Conservation (phyloP, 2,888 invertebrate species). For the Tenthredo notha region DNA sequence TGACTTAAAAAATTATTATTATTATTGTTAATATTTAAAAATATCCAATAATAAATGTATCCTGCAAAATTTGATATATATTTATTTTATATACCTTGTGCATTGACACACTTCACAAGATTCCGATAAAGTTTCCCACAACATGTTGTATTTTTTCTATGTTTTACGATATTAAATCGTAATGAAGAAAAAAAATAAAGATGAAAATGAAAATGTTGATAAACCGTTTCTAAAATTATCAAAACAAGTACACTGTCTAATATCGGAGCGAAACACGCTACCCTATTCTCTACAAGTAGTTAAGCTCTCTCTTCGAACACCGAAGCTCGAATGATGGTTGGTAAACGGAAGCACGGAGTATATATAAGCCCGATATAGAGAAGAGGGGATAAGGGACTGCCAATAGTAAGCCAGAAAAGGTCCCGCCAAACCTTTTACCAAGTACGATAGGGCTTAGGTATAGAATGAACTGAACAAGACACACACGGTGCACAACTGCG, state of each 20-base stretch:
- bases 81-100: constrained; percentile 74
- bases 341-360: constrained; percentile 57
- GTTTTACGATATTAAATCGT: not conserved
- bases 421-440: constrained; percentile 67
- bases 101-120: constrained; percentile 78
- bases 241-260: not conserved
- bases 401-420: constrained; percentile 63
- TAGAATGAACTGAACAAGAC: constrained; percentile 21
- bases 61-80: not conserved
- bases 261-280: not conserved
- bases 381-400: constrained; percentile 65
- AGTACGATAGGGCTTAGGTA: constrained; percentile 34
- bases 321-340: constrained; percentile 60
- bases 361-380: constrained; percentile 54
- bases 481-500: constrained; percentile 32
- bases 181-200: not conserved
- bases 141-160: constrained; percentile 64
- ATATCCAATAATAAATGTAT: not conserved
- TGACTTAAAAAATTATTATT: not conserved
- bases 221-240: not conserved
- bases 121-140: constrained; percentile 76
- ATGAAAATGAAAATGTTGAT: not conserved
- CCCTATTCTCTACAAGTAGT: not conserved
- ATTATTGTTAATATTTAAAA: not conserved
- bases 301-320: constrained; percentile 54